phyloP scores from a whole-genome alignment of 2,888 invertebrate species.

The Nymphalis polychloros region DNA sequence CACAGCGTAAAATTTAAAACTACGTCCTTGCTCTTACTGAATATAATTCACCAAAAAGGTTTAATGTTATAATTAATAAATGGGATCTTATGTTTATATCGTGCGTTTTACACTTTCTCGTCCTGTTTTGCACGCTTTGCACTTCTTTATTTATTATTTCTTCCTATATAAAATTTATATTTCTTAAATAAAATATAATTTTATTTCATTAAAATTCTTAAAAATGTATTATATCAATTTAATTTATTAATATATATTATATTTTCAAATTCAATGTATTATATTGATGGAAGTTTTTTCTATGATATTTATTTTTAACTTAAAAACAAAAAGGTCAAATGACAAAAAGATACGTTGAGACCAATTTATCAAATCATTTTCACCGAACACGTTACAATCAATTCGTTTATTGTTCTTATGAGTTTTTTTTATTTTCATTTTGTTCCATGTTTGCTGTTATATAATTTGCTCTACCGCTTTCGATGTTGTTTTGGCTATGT shows the following conservation, averaged over 20 bases:
- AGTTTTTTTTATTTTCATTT: slow-evolving; percentile 50
- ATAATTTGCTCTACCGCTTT: slow-evolving; percentile 80
- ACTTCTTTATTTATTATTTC: slow-evolving; percentile 14
- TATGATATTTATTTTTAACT: too few relatives aligned
- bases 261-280: too few relatives aligned
- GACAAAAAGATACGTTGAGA: too few relatives aligned
- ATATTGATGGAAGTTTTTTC: too few relatives aligned
- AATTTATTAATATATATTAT: too few relatives aligned
- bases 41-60: too few relatives aligned
- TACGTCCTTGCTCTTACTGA: too few relatives aligned
- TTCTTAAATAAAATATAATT: background rate
- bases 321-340: too few relatives aligned
- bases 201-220: too few relatives aligned
- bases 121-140: slow-evolving; percentile 29
- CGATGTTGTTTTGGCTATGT: slow-evolving; percentile 74
- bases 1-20: too few relatives aligned
- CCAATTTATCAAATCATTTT: background rate
- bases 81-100: background rate
- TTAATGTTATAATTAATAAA: background rate
- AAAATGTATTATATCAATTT: too few relatives aligned
- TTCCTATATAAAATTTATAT: background rate
- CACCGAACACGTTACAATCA: background rate
- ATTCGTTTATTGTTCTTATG: slow-evolving; percentile 2
- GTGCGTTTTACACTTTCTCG: background rate
- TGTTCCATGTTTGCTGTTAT: slow-evolving; percentile 77